phyloP scores from a whole-genome alignment of 2,113 vertebrate species.

The Elephas maximus region DNA sequence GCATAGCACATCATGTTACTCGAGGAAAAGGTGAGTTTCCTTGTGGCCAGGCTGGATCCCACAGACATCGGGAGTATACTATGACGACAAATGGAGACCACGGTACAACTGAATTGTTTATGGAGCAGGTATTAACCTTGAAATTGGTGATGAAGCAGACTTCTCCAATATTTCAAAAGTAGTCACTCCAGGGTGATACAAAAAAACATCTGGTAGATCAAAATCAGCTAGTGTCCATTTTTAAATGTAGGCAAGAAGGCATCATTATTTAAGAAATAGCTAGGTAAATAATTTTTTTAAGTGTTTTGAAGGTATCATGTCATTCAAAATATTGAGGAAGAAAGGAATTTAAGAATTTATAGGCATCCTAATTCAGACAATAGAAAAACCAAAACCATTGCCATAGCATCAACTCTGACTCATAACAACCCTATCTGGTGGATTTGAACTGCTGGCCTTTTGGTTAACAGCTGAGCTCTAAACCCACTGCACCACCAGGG shows the following conservation, averaged over 20 bases:
- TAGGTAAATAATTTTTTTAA: neutral
- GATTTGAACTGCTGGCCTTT: too few relatives aligned
- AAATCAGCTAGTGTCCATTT: neutral
- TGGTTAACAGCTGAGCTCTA: too few relatives aligned
- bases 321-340: neutral
- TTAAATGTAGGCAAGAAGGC: constrained; percentile 11
- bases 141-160: neutral
- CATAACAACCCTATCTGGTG: too few relatives aligned
- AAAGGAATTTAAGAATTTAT: constrained; percentile 14
- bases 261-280: constrained; percentile 20
- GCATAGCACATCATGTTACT: neutral
- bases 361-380: neutral
- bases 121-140: neutral
- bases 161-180: neutral
- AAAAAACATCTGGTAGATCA: neutral
- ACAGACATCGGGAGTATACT: neutral
- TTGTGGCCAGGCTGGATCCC: neutral
- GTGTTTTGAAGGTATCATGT: neutral
- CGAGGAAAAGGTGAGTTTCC: constrained; percentile 11
- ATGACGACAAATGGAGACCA: neutral
- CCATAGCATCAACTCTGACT: too few relatives aligned
- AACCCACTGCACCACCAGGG: too few relatives aligned
- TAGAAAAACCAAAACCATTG: too few relatives aligned
- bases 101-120: neutral
- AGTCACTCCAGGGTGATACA: neutral